Conservation (phyloP, 2,113 vertebrate genomes). For the Rhabdomys dilectus region DNA sequence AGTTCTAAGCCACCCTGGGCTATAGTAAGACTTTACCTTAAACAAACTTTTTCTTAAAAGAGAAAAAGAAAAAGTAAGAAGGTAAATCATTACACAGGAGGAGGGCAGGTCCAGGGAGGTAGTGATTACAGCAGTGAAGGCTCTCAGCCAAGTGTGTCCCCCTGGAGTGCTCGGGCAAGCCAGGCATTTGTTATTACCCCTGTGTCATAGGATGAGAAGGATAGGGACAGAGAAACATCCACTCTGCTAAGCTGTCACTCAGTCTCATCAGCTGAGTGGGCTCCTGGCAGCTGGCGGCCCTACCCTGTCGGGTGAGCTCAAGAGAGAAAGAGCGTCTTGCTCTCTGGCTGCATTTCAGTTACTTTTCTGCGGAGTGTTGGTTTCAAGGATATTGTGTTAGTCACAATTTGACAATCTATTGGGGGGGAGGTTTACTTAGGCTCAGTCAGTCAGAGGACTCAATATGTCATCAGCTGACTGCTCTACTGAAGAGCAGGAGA, state of each 20-base stretch:
- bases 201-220: background rate
- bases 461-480: background rate
- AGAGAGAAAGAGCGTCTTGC: background rate
- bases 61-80: background rate
- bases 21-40: background rate
- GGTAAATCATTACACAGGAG: background rate
- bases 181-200: background rate
- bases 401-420: background rate
- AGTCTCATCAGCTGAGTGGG: background rate
- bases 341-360: background rate
- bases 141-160: background rate
- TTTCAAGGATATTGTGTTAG: background rate
- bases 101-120: background rate
- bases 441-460: background rate
- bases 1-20: background rate
- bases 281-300: background rate
- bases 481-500: background rate
- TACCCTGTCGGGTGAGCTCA: background rate
- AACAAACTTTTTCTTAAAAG: background rate
- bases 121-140: background rate
- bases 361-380: background rate
- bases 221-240: background rate
- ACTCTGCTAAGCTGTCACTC: background rate
- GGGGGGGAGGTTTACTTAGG: background rate
- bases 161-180: background rate